Evolutionary conservation across 2,888 invertebrate genomes (phyloP).

Genomic region (Rosalia funebris): DNA sequence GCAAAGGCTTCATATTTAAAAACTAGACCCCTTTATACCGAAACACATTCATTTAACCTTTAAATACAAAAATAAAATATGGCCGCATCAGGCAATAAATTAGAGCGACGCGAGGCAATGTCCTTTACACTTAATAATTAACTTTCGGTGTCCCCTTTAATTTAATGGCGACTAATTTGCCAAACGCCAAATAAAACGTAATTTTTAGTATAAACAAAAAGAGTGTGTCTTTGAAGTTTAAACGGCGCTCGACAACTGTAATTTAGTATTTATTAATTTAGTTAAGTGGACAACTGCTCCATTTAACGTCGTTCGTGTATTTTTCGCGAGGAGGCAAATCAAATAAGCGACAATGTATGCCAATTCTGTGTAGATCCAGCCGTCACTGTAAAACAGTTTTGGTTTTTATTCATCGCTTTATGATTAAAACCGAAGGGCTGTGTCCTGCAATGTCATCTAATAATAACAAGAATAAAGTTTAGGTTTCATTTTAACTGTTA

Average conservation of each 20-base stretch:
- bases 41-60: background rate
- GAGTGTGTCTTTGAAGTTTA: background rate
- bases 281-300: background rate
- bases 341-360: no score
- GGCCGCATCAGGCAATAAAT: constrained; percentile 12
- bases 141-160: constrained; percentile 10
- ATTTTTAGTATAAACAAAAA: background rate
- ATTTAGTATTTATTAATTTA: background rate
- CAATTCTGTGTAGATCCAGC: no score
- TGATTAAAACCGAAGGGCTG: no score
- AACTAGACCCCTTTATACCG: background rate
- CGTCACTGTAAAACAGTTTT: no score
- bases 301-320: no score
- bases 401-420: no score
- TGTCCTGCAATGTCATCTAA: no score
- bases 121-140: constrained; percentile 19
- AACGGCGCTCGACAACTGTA: background rate
- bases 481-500: no score
- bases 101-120: background rate
- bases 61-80: constrained; percentile 10
- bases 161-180: constrained; percentile 16
- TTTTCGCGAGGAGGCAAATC: no score
- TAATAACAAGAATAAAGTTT: no score
- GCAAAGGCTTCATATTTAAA: background rate
- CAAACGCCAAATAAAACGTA: constrained; percentile 14